These are phyloP conservation scores for Bellardia bayeri DNA, from an alignment of 2,888 invertebrate genomes.

Conservation along the genomic window DNA sequence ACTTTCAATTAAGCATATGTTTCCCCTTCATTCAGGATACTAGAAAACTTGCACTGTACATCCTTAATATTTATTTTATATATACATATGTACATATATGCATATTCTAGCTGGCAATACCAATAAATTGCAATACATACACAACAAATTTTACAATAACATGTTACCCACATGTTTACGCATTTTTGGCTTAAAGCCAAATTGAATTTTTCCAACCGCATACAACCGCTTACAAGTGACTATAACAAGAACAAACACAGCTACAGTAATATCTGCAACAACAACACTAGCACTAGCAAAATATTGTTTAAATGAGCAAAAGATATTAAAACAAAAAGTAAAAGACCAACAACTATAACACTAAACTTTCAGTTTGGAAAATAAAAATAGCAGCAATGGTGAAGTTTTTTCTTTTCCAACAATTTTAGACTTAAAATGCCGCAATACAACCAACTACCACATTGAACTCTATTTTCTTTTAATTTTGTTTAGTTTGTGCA, in stretches of 20 bases:
- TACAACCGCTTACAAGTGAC: constrained; percentile 24
- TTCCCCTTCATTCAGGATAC: not conserved
- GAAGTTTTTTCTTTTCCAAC: constrained; percentile 37
- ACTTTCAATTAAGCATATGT: too few species aligned
- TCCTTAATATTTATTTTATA: constrained; percentile 7
- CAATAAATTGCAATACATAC: constrained; percentile 67
- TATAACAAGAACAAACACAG: constrained; percentile 41
- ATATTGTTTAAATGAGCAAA: constrained; percentile 69
- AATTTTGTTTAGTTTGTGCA: constrained; percentile 2
- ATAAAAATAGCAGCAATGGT: constrained; percentile 47
- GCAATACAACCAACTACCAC: constrained; percentile 66
- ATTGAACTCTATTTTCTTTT: constrained; percentile 56
- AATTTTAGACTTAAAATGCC: constrained; percentile 67
- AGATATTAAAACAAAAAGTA: constrained; percentile 64
- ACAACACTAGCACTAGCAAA: constrained; percentile 29
- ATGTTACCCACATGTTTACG: constrained; percentile 74
- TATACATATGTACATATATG: constrained; percentile 8
- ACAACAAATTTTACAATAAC: constrained; percentile 65
- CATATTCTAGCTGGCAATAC: constrained; percentile 42
- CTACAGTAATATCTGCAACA: constrained; percentile 32
- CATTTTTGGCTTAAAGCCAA: constrained; percentile 74
- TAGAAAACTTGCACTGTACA: not conserved
- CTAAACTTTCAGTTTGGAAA: constrained; percentile 61
- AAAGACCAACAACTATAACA: constrained; percentile 37
- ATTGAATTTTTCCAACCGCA: constrained; percentile 68